Evolutionary conservation across 1,140 invertebrate genomes (phyloP).

Genomic region (Caerostris extrusa): DNA sequence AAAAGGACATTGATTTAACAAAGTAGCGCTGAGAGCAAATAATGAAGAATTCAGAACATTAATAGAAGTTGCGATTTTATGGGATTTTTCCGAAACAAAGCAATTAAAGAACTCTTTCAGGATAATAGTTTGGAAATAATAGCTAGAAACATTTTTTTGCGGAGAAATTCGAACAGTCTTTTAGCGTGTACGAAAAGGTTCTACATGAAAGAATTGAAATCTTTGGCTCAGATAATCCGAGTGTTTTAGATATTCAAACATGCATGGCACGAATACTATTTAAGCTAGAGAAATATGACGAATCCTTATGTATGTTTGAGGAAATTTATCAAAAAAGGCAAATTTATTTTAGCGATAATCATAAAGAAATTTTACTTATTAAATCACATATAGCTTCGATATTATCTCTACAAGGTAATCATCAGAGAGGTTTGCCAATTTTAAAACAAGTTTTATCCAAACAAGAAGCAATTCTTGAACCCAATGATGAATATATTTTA

Average conservation of each 20-base stretch:
- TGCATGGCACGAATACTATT: neutral
- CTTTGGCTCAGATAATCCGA: no score
- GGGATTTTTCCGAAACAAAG: neutral
- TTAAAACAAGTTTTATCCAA: neutral
- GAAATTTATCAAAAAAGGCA: neutral
- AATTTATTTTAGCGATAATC: neutral
- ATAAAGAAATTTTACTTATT: no score
- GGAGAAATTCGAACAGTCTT: conserved; percentile 22
- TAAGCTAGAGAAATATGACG: neutral
- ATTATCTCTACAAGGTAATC: neutral
- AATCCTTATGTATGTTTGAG: no score
- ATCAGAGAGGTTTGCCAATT: neutral
- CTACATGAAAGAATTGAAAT: neutral
- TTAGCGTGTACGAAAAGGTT: conserved; percentile 34
- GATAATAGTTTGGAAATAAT: neutral
- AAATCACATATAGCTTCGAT: no score
- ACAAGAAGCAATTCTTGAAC: neutral
- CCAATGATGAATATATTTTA: neutral
- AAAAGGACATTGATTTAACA: neutral
- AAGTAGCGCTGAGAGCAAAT: neutral
- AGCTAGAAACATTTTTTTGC: no score
- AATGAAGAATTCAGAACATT: neutral
- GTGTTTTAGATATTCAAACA: no score
- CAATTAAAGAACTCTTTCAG: neutral
- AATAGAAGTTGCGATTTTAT: neutral